Percentiles rank a stretch among this genome's conserved stretches.
phyloP scores from a whole-genome alignment of 2,888 invertebrate species.

The Choristoneura rosaceana region DNA sequence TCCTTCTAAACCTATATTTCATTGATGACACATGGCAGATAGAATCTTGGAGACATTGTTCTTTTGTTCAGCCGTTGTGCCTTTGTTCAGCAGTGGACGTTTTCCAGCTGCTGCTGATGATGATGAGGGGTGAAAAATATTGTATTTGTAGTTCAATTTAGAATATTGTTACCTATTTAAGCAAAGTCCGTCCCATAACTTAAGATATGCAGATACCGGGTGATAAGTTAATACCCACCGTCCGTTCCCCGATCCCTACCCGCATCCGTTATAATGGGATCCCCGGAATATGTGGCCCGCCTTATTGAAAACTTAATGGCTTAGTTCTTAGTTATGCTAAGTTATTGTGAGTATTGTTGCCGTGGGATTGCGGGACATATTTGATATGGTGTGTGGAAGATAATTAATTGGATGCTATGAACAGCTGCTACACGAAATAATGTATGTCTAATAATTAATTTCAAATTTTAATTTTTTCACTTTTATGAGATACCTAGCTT shows the following conservation, averaged over 20 bases:
- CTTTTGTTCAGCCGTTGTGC: too few relatives aligned
- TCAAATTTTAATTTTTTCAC: too few relatives aligned
- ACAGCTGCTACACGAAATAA: not conserved
- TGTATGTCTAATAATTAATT: too few relatives aligned
- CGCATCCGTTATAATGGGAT: conserved; percentile 81
- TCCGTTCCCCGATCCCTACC: conserved; percentile 71
- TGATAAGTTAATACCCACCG: conserved; percentile 84
- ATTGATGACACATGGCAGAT: not conserved
- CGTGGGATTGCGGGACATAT: conserved; percentile 41
- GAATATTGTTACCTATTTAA: not conserved
- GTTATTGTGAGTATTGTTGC: conserved; percentile 57
- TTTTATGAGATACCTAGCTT: too few relatives aligned
- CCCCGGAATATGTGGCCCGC: conserved; percentile 72
- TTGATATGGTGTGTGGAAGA: conserved; percentile 18
- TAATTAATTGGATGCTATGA: not conserved
- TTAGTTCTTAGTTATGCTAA: conserved; percentile 56
- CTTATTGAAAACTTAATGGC: conserved; percentile 78
- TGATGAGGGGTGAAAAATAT: not conserved
- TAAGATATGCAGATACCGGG: conserved; percentile 83
- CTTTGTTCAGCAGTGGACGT: too few relatives aligned
- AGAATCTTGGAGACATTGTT: not conserved
- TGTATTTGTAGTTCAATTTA: not conserved
- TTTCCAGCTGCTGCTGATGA: too few relatives aligned
- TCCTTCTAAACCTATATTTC: not conserved
- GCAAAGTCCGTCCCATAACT: conserved; percentile 73